Evolutionary conservation across 2,797 vertebrate species (phyloP).

Genomic region (Trachops cirrhosus): DNA sequence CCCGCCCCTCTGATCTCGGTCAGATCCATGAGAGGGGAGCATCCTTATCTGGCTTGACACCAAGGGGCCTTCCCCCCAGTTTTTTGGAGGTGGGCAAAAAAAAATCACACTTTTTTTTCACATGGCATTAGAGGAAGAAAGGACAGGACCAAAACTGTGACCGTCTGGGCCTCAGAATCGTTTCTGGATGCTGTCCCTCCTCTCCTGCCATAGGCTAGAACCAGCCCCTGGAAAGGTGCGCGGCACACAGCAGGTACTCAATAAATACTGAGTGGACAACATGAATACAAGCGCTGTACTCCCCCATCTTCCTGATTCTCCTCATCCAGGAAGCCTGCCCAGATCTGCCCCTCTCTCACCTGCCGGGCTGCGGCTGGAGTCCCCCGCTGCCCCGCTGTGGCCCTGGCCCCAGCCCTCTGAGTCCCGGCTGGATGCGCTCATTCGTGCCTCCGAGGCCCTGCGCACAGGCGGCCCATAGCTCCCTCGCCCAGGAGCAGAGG

Average conservation of each 20-base stretch:
- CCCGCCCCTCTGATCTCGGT: neutral
- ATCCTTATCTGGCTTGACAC: neutral
- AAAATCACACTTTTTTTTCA: neutral
- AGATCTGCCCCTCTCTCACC: constrained; percentile 65
- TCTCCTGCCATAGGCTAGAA: neutral
- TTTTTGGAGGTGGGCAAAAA: neutral
- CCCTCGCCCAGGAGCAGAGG: constrained; percentile 75
- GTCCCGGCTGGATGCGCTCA: constrained; percentile 75
- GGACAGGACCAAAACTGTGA: neutral
- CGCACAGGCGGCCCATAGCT: constrained; percentile 84
- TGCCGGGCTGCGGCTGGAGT: constrained; percentile 78
- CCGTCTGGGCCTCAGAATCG: neutral
- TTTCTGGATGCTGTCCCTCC: neutral
- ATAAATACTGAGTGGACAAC: neutral
- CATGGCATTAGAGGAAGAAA: neutral
- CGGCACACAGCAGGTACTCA: neutral
- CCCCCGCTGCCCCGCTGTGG: constrained; percentile 46
- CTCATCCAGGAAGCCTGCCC: neutral
- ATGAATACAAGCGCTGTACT: neutral
- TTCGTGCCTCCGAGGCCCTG: constrained; percentile 83
- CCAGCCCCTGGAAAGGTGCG: neutral
- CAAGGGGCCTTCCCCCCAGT: neutral
- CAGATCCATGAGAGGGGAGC: neutral
- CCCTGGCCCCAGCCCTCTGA: constrained; percentile 65
- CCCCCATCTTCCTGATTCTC: neutral